Conservation (phyloP, 2,113 vertebrate species). For the Taxidea taxus region DNA sequence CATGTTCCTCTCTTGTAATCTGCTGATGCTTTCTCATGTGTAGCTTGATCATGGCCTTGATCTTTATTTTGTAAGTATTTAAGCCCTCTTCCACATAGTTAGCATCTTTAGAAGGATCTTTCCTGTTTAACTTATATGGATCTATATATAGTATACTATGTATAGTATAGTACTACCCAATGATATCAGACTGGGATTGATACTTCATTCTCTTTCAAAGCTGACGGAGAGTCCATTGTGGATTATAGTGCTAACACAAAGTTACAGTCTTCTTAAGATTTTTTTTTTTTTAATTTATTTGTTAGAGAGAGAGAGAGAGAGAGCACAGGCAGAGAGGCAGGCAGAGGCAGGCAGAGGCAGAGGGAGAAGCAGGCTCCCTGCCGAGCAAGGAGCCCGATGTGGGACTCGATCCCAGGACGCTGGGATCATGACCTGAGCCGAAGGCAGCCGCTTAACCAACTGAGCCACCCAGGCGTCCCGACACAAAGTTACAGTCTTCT, state of each 20-base stretch:
- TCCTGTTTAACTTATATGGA: not conserved
- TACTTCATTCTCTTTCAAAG: slow-evolving; percentile 13
- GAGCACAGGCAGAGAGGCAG: too few relatives aligned
- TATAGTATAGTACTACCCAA: not conserved
- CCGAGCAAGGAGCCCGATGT: too few relatives aligned
- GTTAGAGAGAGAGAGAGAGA: too few relatives aligned
- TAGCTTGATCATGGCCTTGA: not conserved
- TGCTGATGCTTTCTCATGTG: not conserved
- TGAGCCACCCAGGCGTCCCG: too few relatives aligned
- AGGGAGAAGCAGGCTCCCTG: too few relatives aligned
- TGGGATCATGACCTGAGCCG: too few relatives aligned
- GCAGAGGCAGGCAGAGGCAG: too few relatives aligned
- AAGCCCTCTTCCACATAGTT: slow-evolving; percentile 6
- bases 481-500: not conserved
- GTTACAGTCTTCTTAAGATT: not conserved
- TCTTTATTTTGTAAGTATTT: not conserved
- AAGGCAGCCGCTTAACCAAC: too few relatives aligned
- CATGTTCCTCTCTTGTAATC: not conserved
- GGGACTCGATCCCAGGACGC: too few relatives aligned
- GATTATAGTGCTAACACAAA: not conserved
- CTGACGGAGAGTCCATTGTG: not conserved
- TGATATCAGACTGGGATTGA: not conserved
- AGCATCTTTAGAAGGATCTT: not conserved
- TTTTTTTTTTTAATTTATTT: too few relatives aligned
- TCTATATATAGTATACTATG: not conserved